Conservation (phyloP, 2,888 invertebrate species). For the Tuberolachnus salignus region DNA sequence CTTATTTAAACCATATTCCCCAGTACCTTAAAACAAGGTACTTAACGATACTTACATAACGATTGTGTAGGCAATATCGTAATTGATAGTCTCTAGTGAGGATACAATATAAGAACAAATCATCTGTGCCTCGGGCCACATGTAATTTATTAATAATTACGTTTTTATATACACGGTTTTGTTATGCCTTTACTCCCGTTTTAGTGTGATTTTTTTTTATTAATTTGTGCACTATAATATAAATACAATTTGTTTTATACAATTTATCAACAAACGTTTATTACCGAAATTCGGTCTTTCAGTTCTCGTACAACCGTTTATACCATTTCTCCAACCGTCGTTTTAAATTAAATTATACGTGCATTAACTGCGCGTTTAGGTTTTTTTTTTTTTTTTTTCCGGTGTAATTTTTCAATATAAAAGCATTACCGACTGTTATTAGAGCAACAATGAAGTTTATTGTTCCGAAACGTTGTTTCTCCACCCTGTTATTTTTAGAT, state of each 20-base stretch:
- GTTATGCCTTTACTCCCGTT: not conserved
- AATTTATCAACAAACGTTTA: too few relatives aligned
- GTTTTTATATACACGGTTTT: not conserved
- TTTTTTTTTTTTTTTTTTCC: not conserved
- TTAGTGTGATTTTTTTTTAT: not conserved
- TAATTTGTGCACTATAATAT: not conserved
- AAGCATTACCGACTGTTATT: not conserved
- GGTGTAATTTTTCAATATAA: not conserved
- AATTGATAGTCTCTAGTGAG: not conserved
- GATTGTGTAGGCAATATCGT: not conserved
- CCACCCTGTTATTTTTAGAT: not conserved
- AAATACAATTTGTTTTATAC: too few relatives aligned
- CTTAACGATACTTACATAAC: not conserved
- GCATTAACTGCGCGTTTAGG: too few relatives aligned
- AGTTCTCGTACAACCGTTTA: too few relatives aligned
- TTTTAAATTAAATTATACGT: too few relatives aligned
- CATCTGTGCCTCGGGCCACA: not conserved
- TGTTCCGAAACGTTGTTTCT: not conserved
- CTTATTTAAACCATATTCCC: not conserved
- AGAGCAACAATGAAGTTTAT: not conserved
- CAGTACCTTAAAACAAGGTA: too few relatives aligned
- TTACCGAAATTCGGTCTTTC: too few relatives aligned
- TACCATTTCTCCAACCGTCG: too few relatives aligned
- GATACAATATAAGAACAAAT: not conserved
- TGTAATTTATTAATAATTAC: not conserved